Evolutionary conservation across 2,113 vertebrate species (phyloP), one percentile per base, ranked within the genome.

Genomic region (Suricata suricatta): DNA sequence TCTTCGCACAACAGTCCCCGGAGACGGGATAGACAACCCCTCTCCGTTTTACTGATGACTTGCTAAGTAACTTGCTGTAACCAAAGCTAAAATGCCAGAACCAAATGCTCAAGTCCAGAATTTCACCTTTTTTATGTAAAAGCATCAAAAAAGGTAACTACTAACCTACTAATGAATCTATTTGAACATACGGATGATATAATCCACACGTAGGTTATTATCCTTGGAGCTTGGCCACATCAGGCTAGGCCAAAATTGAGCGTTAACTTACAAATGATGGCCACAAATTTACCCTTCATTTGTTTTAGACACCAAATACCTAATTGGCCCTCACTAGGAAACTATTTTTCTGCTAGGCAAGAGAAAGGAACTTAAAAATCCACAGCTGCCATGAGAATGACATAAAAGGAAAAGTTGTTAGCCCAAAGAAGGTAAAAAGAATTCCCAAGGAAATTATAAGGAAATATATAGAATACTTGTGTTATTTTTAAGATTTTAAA

Each of bases 401-500:
- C 19, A 8, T 15, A 29, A 57, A 13, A 52, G 19, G 64, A 31
- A 74, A 88, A 33, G 74, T 71, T 95, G 41, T 50, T 38, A 90
- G 50, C 69, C 88, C n/a, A 15, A 17, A 13, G 63, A 6, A 29
- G 29, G 27, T 47, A 66, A 38, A 63, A 74, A 41, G 14, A 84
- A 88, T 92, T 92, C 76, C 54, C 79, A 93, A 64, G 38, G 54
- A 84, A 90, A 25, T 77, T 35, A 57, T 25, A 54, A 76, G 71
- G 54, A 95, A 92, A 41, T 57, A 5, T 29, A 79, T 8, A 19
- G 23, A 54, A 52, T 92, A 88, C 54, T 41, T 88, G 29, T 64
- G 41, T 80, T 54, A 47, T 57, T 44, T 74, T 97, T 29, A 87
- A 80, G 44, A 87, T 95, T 84, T 96, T 93, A 93, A 95, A 96